Evolutionary conservation across 2,797 vertebrate species (phyloP), one percentile per base, ranked within the genome.

Genomic region (Brachyalestes nurse): DNA sequence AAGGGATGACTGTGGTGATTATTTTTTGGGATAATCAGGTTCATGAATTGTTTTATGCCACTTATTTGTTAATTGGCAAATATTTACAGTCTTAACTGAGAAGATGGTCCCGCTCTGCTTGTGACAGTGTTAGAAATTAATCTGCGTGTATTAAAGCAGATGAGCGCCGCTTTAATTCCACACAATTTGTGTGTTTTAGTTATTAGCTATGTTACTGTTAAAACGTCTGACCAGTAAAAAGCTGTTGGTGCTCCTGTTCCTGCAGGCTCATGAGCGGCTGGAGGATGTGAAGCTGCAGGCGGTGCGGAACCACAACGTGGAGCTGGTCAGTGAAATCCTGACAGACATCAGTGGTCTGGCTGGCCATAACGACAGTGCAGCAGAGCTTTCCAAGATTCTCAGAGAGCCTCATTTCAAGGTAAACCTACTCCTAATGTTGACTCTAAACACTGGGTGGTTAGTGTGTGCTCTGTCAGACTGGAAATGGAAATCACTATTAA

Each of bases 371-470:
- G 92, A 94, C 87, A 93, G 92, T n/a, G 93, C 95, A 53, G 93
- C 95, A 14, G 98, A 99, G 84, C 93, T 99, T 21, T 91, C 93
- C 89, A 93, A 91, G 79, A 99, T 99, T 87, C 96, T 99, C 16
- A 96, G 96, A 88, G 96, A 97, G 78, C 98, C 98, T 71, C 97
- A 99, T 88, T 99, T 99, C 89, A 95, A 97, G 97, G 98, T 99
- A 89, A 17, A 12, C 0, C 14, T 25, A 6, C 21, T 57, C 8
- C 23, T 17, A 42, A n/a, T 73, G 19, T 58, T 45, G 57, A 67
- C 65, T 17, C n/a, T 8, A 61, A 28, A 67, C 28, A 45, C 70
- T 9, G 4, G 19, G 9, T 57, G 19, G 17, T 23, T 8, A 23
- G 57, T 23, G n/a, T 60, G n/a, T 8, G 21, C n/a, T 60, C 7